Evolutionary conservation across 92 coral and sea anemone species (phyloP), one percentile per base, ranked within the genome.

Genomic region (Porites divaricata): DNA sequence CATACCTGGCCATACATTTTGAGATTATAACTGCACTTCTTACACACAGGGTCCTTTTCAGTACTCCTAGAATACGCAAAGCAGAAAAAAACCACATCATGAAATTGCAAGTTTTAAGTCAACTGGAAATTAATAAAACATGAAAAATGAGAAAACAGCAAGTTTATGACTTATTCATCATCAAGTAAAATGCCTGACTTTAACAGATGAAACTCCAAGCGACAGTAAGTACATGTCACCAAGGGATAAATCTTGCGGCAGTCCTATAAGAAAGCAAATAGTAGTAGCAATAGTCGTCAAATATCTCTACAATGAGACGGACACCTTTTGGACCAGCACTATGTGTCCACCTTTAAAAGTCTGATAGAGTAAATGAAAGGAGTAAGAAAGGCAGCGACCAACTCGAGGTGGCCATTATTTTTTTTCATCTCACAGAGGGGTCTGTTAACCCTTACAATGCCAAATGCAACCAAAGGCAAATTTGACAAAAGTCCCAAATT

Each of bases 1-100:
- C 6, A 59, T 88, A 96, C 98, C 96, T 96, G 98, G 25, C 99
- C 99, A 85, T 82, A 93, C 20, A 89, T 95, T 80, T 92, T 86
- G 48, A 97, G 83, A 67, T 89, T 87, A 10, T 91, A 80, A 57
- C 85, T 90, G 79, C 99, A 97, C 70, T 95, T 97, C 83, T 95
- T 93, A 57, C 99, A 97, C 9, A 97, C 90, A 65, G 99, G 99
- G 67, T 90, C 92, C 82, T 91, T 87, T 25, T 91, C 99, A 35
- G 89, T 78, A 51, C 84, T 88, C 71, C 98, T 94, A 22, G 17
- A 81, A 64, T 35, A 51, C 8, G 61, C 6, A 67, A 22, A 10
- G 21, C 74, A 52, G 71, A 15, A 48, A 4, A 54, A 78, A 21
- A 69, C 26, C 64, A 70, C 9, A 57, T 52, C n/a, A 48, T 49